Conservation (phyloP, 2,797 vertebrate species). For the Meda fulgida region DNA sequence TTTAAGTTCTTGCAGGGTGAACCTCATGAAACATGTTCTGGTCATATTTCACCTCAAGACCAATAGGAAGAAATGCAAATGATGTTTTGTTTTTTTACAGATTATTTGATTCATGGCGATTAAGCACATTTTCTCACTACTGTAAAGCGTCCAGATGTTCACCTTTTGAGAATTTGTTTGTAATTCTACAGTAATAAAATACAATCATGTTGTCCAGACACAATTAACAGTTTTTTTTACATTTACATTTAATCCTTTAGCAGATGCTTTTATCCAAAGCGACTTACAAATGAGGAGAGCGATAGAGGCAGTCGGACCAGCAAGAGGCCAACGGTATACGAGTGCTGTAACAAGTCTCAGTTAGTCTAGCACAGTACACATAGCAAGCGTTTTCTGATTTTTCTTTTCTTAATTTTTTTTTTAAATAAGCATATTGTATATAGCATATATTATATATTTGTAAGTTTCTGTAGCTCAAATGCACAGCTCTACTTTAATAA, state of each 20-base stretch:
- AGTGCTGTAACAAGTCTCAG: too few relatives aligned
- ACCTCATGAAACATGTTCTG: neutral
- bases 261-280: too few relatives aligned
- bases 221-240: neutral
- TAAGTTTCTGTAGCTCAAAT: neutral
- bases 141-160: neutral
- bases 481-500: neutral
- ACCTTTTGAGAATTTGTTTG: neutral
- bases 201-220: neutral
- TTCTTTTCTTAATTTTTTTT: too few relatives aligned
- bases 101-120: neutral
- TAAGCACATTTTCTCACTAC: neutral
- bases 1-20: neutral
- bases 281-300: too few relatives aligned
- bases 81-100: neutral
- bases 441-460: neutral
- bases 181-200: neutral
- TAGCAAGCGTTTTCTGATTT: too few relatives aligned
- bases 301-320: too few relatives aligned
- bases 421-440: neutral
- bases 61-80: too few relatives aligned
- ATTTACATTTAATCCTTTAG: too few relatives aligned
- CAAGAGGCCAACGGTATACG: too few relatives aligned
- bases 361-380: too few relatives aligned
- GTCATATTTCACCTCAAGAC: conserved; percentile 12